Evolutionary conservation across 2,113 vertebrate species (phyloP).

Genomic region (Ceratotherium simum): DNA sequence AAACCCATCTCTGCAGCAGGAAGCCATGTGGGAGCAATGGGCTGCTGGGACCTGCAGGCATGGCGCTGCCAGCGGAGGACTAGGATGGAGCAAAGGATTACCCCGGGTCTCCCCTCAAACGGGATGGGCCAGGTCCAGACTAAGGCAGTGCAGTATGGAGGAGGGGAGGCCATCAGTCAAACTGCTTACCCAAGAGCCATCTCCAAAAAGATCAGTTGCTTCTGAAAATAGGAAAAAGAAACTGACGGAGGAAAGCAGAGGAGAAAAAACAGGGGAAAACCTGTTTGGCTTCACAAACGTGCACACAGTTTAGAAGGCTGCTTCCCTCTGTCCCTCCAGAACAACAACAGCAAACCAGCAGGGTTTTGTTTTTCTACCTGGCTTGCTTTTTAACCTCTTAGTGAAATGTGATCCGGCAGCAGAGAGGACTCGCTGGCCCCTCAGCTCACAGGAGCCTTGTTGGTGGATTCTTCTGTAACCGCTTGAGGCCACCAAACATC

Average conservation of each 20-base stretch:
- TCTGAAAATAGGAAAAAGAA: not conserved
- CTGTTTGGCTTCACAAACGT: accelerated
- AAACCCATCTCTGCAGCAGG: accelerated
- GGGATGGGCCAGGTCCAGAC: accelerated
- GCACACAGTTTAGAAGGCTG: not conserved
- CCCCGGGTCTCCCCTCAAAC: accelerated
- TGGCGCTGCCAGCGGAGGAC: not conserved
- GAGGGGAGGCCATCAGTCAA: accelerated
- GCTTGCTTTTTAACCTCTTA: constrained; percentile 64
- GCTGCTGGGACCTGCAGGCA: not conserved
- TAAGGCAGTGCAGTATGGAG: too few species aligned
- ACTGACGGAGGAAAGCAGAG: not conserved
- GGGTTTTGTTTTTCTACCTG: not conserved
- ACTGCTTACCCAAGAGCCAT: not conserved
- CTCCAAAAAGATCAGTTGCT: not conserved
- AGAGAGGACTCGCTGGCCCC: constrained; percentile 45
- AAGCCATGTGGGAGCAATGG: accelerated
- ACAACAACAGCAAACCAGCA: not conserved
- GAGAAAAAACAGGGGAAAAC: not conserved
- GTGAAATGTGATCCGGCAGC: constrained; percentile 64
- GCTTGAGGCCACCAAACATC: constrained; percentile 90
- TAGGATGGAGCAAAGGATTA: too few species aligned
- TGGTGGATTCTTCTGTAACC: constrained; percentile 86
- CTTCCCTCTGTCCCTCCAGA: not conserved
- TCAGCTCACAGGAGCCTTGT: constrained; percentile 68